phyloP scores from a whole-genome alignment of 2,797 vertebrate genomes.

The Apogon talboti region DNA sequence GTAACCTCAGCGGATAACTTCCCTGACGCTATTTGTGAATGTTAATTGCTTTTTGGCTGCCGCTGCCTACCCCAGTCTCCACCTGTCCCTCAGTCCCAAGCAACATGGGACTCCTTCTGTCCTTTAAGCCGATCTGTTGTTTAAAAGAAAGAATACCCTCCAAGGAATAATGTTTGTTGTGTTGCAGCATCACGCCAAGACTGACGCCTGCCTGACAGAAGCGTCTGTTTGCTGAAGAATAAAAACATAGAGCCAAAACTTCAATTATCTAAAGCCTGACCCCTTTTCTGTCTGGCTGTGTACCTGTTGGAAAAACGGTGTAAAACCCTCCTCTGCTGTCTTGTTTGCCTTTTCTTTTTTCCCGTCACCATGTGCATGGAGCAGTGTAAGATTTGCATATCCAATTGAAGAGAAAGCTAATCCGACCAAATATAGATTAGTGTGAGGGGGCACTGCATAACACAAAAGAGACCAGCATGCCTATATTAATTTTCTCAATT shows the following conservation, averaged over 20 bases:
- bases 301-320: conserved; percentile 21
- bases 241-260: conserved; percentile 9
- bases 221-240: not conserved
- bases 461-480: conserved; percentile 45
- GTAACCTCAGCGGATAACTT: conserved; percentile 76
- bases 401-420: conserved; percentile 53
- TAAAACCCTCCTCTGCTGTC: conserved; percentile 9
- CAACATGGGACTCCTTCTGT: conserved; percentile 40
- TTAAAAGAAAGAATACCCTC: conserved; percentile 43
- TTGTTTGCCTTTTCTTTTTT: not conserved
- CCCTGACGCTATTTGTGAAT: conserved; percentile 78
- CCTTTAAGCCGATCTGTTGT: conserved; percentile 47
- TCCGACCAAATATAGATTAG: conserved; percentile 59
- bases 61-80: conserved; percentile 42
- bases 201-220: conserved; percentile 17
- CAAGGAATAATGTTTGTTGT: conserved; percentile 24
- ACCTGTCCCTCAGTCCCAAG: conserved; percentile 57
- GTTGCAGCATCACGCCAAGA: conserved; percentile 18
- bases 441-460: conserved; percentile 29
- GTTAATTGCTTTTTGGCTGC: conserved; percentile 80
- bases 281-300: conserved; percentile 19
- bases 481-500: conserved; percentile 13
- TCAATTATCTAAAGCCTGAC: conserved; percentile 48
- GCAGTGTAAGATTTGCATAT: conserved; percentile 46
- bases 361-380: not conserved